Conservation (phyloP, 2,888 invertebrate genomes). For the Eristalis tenax region DNA sequence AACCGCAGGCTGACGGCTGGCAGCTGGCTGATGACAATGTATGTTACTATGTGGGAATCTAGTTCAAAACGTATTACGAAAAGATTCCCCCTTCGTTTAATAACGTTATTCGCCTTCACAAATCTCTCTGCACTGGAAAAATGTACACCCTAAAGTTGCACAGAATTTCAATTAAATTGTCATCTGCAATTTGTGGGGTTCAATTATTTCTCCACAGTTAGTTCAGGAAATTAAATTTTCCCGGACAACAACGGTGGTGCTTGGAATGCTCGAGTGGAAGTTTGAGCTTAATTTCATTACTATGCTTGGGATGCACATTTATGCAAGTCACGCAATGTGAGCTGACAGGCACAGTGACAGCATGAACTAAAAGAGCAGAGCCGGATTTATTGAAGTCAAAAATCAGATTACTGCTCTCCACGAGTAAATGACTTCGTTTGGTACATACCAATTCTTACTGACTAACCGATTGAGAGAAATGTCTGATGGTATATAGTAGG, state of each 20-base stretch:
- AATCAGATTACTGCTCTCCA: conserved; percentile 36
- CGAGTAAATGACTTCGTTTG: background rate
- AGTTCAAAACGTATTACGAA: too few relatives aligned
- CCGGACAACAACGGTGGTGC: conserved; percentile 29
- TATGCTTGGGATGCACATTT: conserved; percentile 65
- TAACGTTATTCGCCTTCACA: too few relatives aligned
- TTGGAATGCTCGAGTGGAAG: conserved; percentile 36
- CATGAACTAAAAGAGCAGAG: background rate
- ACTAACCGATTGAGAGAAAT: background rate
- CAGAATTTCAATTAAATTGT: conserved; percentile 70
- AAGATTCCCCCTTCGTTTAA: too few relatives aligned
- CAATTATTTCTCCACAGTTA: conserved; percentile 66
- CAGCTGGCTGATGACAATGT: too few relatives aligned
- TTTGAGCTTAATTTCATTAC: conserved; percentile 67
- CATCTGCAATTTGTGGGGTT: conserved; percentile 70
- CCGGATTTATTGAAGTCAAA: conserved; percentile 47
- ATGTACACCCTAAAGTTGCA: conserved; percentile 40
- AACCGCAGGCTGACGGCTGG: too few relatives aligned
- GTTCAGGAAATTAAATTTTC: conserved; percentile 62
- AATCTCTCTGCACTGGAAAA: background rate
- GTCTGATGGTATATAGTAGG: too few relatives aligned
- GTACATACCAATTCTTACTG: background rate
- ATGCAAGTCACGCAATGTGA: conserved; percentile 66
- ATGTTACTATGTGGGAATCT: too few relatives aligned
- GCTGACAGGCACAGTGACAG: too few relatives aligned